Conservation (phyloP, 2,113 vertebrate species). For the Sinocyclocheilus maitianheensis region DNA sequence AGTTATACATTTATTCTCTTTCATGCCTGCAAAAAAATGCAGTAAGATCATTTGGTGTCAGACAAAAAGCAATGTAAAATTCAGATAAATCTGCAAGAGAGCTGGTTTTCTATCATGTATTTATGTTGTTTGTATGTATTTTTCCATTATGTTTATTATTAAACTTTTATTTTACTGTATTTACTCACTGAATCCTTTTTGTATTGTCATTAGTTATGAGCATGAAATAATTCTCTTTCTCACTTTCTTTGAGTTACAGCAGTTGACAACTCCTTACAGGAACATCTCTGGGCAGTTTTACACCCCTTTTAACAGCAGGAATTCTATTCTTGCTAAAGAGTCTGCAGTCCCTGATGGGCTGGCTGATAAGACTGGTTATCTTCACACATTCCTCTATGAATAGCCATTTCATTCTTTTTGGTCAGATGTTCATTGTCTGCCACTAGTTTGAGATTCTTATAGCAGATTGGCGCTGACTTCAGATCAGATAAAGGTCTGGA, state of each 20-base stretch:
- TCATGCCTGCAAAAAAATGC: background rate
- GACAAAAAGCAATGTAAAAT: background rate
- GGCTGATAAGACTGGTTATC: slow-evolving; percentile 35
- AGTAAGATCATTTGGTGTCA: background rate
- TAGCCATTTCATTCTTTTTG: slow-evolving; percentile 23
- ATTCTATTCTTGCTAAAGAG: background rate
- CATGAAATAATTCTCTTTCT: background rate
- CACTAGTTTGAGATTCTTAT: slow-evolving; percentile 39
- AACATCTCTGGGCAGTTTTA: slow-evolving; percentile 6
- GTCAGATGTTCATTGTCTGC: slow-evolving; percentile 37
- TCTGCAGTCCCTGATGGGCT: background rate
- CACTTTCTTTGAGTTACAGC: slow-evolving; percentile 5
- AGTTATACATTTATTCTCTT: background rate
- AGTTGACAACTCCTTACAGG: background rate
- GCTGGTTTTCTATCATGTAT: too few relatives aligned
- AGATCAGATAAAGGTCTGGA: slow-evolving; percentile 26
- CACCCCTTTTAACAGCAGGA: slow-evolving; percentile 16
- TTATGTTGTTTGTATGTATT: background rate
- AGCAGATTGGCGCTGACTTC: slow-evolving; percentile 13
- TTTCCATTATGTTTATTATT: background rate
- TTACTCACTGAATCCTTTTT: background rate
- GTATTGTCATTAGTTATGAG: background rate
- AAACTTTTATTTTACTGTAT: background rate
- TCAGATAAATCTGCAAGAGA: background rate
- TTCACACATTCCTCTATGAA: slow-evolving; percentile 45